phyloP scores from a whole-genome alignment of 2,888 invertebrate genomes.

The Tortrix viridana region DNA sequence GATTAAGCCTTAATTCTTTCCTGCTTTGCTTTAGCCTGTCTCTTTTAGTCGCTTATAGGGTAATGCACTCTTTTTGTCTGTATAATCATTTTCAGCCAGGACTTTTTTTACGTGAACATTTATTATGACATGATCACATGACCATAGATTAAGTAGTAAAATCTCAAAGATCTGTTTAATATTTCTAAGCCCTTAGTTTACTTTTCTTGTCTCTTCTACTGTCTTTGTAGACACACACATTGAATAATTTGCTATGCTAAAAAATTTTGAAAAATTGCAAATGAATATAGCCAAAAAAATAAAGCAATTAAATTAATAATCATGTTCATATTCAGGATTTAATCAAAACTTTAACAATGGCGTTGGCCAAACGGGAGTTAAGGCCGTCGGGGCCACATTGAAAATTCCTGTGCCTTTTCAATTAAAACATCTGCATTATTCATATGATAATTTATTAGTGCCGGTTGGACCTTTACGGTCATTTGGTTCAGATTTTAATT shows the following conservation, averaged over 20 bases:
- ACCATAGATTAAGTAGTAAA: too few relatives aligned
- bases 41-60: not conserved
- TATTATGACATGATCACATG: too few relatives aligned
- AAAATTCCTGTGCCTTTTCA: not conserved
- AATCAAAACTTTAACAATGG: slow-evolving; percentile 15
- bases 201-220: too few relatives aligned
- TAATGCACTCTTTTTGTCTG: not conserved
- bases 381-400: slow-evolving; percentile 4
- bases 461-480: not conserved
- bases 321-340: not conserved
- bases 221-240: too few relatives aligned
- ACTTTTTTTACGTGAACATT: too few relatives aligned
- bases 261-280: too few relatives aligned
- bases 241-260: too few relatives aligned
- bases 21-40: not conserved
- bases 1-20: not conserved
- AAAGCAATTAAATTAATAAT: not conserved
- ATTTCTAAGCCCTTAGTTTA: too few relatives aligned
- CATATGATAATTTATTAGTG: slow-evolving; percentile 8
- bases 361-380: not conserved
- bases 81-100: too few relatives aligned
- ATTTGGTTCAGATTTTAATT: not conserved
- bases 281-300: too few relatives aligned
- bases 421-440: slow-evolving; percentile 4
- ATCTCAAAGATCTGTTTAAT: too few relatives aligned